A percentile compares a stretch with the other conserved stretches of the same genome.
Evolutionary conservation across 2,888 invertebrate genomes (phyloP).

Genomic region (Ectemnius cavifrons): DNA sequence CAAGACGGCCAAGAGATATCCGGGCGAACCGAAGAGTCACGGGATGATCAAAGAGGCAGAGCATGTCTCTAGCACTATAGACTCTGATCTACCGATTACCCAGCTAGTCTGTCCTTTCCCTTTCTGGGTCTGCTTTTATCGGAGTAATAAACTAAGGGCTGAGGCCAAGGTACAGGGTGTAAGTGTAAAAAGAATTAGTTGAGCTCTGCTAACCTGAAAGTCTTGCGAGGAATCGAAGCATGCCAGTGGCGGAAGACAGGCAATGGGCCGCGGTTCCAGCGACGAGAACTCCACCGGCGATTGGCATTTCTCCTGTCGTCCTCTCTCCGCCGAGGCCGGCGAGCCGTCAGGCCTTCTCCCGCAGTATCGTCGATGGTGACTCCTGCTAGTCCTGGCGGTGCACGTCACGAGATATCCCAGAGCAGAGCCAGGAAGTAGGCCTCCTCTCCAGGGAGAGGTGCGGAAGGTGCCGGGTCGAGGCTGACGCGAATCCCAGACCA

Average conservation of each 20-base stretch:
- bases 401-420: conserved; percentile 25
- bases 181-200: too few relatives aligned
- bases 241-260: conserved; percentile 71
- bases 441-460: conserved; percentile 18
- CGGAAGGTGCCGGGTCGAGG: conserved; percentile 21
- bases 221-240: conserved; percentile 80
- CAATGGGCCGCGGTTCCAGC: conserved; percentile 70
- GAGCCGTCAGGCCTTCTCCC: conserved; percentile 31
- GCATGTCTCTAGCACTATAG: too few relatives aligned
- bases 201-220: conserved; percentile 80
- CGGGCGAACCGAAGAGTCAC: too few relatives aligned
- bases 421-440: conserved; percentile 20
- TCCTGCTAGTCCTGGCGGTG: conserved; percentile 2
- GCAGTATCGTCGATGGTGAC: conserved; percentile 1
- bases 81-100: too few relatives aligned
- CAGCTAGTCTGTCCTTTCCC: too few relatives aligned
- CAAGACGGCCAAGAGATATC: too few relatives aligned
- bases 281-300: conserved; percentile 70
- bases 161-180: too few relatives aligned
- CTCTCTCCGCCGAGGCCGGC: conserved; percentile 52
- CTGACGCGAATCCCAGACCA: conserved; percentile 59
- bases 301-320: conserved; percentile 67
- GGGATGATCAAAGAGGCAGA: too few relatives aligned
- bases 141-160: too few relatives aligned
- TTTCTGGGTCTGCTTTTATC: too few relatives aligned